Evolutionary conservation across 2,888 invertebrate species (phyloP), one percentile per base, ranked within the genome.

Genomic region (Cremastobaeus sp.): DNA sequence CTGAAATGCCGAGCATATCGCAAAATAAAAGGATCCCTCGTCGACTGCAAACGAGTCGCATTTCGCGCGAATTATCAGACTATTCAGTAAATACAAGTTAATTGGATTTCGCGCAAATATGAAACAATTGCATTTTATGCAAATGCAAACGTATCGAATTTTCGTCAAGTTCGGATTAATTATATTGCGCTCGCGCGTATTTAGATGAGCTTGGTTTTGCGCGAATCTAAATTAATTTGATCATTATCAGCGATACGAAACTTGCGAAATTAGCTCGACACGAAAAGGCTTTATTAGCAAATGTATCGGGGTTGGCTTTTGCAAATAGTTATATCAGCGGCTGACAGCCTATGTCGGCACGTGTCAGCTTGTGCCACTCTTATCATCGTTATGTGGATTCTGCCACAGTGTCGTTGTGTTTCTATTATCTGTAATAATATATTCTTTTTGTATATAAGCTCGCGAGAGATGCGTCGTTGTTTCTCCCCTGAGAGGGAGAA

Each of bases 391-490:
- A 74, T 78, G 76, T 82, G 79, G 77, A 79, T 78, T 35, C 47
- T 59, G 78, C 76, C 62, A 71, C 77, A 74, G 69, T 74, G 72
- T 78, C 80, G 68, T 78, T 78, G 79, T 81, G 80, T 84, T 83
- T 85, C 84, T 84, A 85, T 86, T 85, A 86, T 83, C 82, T 84
- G 79, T 83, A 84, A 86, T 87, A 86, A 87, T 87, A 86, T 86
- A 86, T 86, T 84, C 83, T 83, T 83, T 83, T 82, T 84, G n/a
- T 64, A 57, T 59, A 83, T 83, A 82, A 78, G 64, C 74, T 60
- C 43, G 65, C 65, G 62, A 65, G 62, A 39, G 59, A 57, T 35
- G 52, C 69, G 45, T 41, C 74, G 69, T 62, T 69, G 54, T 69
- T 60, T 37, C 76, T 71, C 68, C 48, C 76, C 45, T 17, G 54